phyloP scores from a whole-genome alignment of 2,113 vertebrate genomes.

The Felis catus region F.catus_Fca126_mat1.0 CM031420.1:103937501-103938000 shows the following conservation, averaged over 20 bases:
- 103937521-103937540: not conserved
- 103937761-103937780: constrained; percentile 37
- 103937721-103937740: constrained; percentile 4
- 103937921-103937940: not conserved
- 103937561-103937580: not conserved
- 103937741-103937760: constrained; percentile 31
- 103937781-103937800: constrained; percentile 56
- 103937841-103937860: not conserved
- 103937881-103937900: not conserved
- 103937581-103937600: not conserved
- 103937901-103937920: not conserved
- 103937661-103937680: constrained; percentile 26
- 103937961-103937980: not conserved
- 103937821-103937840: not conserved
- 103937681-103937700: constrained; percentile 36
- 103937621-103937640: not conserved
- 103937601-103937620: not conserved
- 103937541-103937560: constrained; percentile 17
- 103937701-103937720: not conserved
- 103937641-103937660: constrained; percentile 36
- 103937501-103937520: constrained; percentile 3
- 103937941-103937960: not conserved
- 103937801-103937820: constrained; percentile 27
- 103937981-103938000: not conserved
- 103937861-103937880: not conserved